Conservation (phyloP, 2,797 vertebrate species). For the Silurus lanzhouensis region DNA sequence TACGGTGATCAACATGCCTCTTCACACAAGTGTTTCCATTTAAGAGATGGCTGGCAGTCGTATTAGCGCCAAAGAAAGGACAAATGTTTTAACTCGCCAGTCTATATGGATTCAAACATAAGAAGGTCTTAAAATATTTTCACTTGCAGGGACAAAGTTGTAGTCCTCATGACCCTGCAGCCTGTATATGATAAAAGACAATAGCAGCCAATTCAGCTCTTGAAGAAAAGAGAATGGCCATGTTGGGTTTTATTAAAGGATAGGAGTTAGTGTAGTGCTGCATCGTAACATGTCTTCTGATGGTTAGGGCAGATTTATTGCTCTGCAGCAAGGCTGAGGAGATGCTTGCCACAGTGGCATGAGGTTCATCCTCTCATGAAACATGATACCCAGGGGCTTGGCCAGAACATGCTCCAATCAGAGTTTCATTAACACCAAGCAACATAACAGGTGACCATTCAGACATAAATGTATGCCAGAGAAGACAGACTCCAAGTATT, state of each 20-base stretch:
- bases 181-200: slow-evolving; percentile 28
- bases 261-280: slow-evolving; percentile 48
- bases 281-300: slow-evolving; percentile 29
- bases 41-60: slow-evolving; percentile 65
- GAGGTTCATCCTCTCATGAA: slow-evolving; percentile 42
- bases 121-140: slow-evolving; percentile 61
- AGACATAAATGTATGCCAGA: slow-evolving; percentile 35
- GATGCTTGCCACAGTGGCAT: slow-evolving; percentile 35
- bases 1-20: slow-evolving; percentile 70
- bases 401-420: slow-evolving; percentile 52
- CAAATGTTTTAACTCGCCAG: slow-evolving; percentile 66
- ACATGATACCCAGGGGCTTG: slow-evolving; percentile 53
- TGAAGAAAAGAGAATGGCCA: slow-evolving; percentile 1
- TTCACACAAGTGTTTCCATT: slow-evolving; percentile 72
- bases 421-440: slow-evolving; percentile 49
- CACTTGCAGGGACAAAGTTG: slow-evolving; percentile 44
- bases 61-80: slow-evolving; percentile 62
- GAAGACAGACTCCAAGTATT: slow-evolving; percentile 49
- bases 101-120: slow-evolving; percentile 56
- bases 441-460: slow-evolving; percentile 54
- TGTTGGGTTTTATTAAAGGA: slow-evolving; percentile 40
- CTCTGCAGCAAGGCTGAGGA: slow-evolving; percentile 22
- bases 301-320: slow-evolving; percentile 56
- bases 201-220: slow-evolving; percentile 17
- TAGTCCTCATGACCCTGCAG: slow-evolving; percentile 42